These are phyloP conservation scores for Cariama cristata DNA, from an alignment of 2,113 vertebrate species.

Conservation along the genomic window DNA sequence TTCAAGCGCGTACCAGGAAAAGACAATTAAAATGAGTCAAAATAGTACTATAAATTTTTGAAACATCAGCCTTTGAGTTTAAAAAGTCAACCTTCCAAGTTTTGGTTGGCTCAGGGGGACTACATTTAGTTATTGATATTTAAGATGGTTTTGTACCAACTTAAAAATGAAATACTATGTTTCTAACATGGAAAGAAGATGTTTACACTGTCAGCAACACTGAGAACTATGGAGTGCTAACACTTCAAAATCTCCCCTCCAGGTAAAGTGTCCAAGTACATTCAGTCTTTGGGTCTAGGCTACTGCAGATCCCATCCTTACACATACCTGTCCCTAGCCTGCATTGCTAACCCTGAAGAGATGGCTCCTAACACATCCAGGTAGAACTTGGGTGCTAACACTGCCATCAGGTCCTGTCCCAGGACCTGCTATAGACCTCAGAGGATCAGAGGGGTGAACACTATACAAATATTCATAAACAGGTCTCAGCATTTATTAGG, in stretches of 20 bases:
- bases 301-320: neutral
- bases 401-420: neutral
- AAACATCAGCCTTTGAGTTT: neutral
- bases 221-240: neutral
- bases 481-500: neutral
- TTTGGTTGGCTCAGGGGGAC: neutral
- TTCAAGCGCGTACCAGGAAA: neutral
- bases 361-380: no score
- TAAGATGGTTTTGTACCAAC: neutral
- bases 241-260: neutral
- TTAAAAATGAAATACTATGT: neutral
- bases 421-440: neutral
- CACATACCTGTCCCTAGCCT: neutral
- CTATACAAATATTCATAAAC: neutral
- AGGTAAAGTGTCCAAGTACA: neutral
- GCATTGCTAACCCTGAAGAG: neutral
- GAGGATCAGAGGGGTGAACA: neutral
- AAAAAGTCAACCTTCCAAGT: neutral
- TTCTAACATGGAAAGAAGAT: neutral
- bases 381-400: neutral
- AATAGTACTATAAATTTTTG: neutral
- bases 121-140: neutral
- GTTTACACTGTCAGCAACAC: neutral
- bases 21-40: neutral
- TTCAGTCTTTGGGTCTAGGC: neutral